Percentiles rank a stretch among this genome's conserved stretches.
Evolutionary conservation across 2,797 vertebrate genomes (phyloP).

Genomic region (Darevskia mixta): DNA sequence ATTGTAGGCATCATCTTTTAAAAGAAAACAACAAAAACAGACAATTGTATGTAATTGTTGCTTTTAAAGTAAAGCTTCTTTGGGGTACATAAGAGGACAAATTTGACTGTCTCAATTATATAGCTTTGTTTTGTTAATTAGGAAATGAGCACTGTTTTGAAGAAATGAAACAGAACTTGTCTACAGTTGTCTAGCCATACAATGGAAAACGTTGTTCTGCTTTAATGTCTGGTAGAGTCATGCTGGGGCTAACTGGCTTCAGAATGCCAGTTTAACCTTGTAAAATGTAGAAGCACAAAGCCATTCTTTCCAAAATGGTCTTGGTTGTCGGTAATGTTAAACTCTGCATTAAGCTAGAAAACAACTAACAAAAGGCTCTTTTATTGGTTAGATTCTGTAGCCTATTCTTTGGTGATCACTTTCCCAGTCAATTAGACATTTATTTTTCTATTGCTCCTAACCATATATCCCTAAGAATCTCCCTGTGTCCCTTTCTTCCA

Average conservation of each 20-base stretch:
- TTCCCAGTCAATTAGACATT: neutral
- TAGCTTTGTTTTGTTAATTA: conserved; percentile 25
- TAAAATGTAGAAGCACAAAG: neutral
- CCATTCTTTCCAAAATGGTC: neutral
- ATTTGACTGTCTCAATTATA: conserved; percentile 47
- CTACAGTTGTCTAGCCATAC: conserved; percentile 8
- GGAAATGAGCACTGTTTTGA: conserved; percentile 14
- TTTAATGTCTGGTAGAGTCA: neutral
- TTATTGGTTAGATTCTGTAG: neutral
- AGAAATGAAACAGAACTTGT: conserved; percentile 16
- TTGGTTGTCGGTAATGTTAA: neutral
- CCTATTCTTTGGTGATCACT: neutral
- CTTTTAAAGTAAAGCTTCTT: conserved; percentile 52
- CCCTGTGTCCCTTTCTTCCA: neutral
- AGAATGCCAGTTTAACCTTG: neutral
- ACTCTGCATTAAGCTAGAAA: neutral
- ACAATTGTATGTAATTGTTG: conserved; percentile 59
- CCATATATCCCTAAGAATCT: neutral
- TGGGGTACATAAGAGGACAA: conserved; percentile 34
- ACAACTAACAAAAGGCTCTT: neutral
- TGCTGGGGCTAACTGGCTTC: neutral
- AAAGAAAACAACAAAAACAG: conserved; percentile 61
- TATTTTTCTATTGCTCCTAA: neutral
- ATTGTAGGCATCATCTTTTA: conserved; percentile 49
- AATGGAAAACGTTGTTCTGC: neutral